These are phyloP conservation scores for Sciurus carolinensis DNA, from an alignment of 2,797 vertebrate genomes.

Conservation along the genomic window DNA sequence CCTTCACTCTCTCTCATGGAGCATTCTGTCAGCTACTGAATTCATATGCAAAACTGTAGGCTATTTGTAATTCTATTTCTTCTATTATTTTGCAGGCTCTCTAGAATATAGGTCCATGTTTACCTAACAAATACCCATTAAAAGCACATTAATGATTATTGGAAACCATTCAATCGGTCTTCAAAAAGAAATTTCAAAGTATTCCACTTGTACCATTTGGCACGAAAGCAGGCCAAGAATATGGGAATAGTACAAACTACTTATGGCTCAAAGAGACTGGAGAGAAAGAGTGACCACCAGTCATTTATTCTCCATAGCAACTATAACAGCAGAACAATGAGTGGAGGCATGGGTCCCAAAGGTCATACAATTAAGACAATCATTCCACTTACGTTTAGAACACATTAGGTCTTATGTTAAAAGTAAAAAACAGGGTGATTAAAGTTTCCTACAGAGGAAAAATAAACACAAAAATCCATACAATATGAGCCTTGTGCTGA, in stretches of 20 bases:
- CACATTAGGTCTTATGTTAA: background rate
- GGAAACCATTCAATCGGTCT: background rate
- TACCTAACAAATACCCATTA: slow-evolving; percentile 1
- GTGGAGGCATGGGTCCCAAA: background rate
- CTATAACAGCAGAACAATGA: background rate
- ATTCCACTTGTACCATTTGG: background rate
- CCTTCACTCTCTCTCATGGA: background rate
- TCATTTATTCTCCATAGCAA: background rate
- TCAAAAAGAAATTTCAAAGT: slow-evolving; percentile 8
- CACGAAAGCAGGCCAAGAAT: background rate
- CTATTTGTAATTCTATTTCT: slow-evolving; percentile 10
- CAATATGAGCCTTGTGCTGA: background rate
- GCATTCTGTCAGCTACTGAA: background rate
- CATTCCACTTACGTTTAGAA: background rate
- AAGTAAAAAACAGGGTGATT: background rate
- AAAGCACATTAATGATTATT: background rate
- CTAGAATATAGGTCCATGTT: background rate
- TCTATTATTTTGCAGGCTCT: background rate
- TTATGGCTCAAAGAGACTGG: background rate
- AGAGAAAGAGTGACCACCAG: background rate
- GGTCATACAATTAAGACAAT: background rate
- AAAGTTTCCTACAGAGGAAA: background rate
- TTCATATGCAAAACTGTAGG: background rate
- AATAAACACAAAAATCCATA: background rate
- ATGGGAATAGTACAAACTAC: background rate